These are phyloP conservation scores for Manduca sexta DNA, from an alignment of 1,140 invertebrate genomes.

Conservation along the genomic window DNA sequence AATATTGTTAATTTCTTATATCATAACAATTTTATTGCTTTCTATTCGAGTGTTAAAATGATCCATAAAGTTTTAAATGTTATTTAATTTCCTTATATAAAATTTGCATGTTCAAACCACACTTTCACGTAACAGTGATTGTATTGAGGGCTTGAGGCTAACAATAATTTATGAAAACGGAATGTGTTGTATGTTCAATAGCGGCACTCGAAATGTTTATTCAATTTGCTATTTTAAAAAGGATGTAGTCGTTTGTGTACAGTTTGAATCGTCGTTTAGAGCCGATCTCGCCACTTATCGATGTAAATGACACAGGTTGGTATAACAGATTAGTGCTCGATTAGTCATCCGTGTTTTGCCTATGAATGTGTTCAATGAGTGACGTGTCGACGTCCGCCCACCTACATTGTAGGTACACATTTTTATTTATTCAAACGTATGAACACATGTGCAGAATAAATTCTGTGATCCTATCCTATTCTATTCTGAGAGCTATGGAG, in stretches of 20 bases:
- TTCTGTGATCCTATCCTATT: no score
- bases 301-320: constrained; percentile 21
- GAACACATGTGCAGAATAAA: not conserved
- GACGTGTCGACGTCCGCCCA: constrained; percentile 22
- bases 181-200: constrained; percentile 7
- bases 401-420: constrained; percentile 16
- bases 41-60: no score
- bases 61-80: no score
- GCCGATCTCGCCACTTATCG: constrained; percentile 13
- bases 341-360: constrained; percentile 29
- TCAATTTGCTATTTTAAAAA: constrained; percentile 31
- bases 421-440: not conserved
- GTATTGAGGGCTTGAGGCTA: not conserved
- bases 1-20: no score
- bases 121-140: not conserved
- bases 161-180: not conserved
- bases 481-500: no score
- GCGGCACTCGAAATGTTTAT: constrained; percentile 21
- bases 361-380: constrained; percentile 23
- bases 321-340: constrained; percentile 23
- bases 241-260: constrained; percentile 38
- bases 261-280: constrained; percentile 32
- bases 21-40: no score
- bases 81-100: no score
- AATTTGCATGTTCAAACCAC: no score